A percentile compares a stretch with the other conserved stretches of the same genome.
Conservation (phyloP, 2,797 vertebrate species). For the Sebastes oblongus region DNA sequence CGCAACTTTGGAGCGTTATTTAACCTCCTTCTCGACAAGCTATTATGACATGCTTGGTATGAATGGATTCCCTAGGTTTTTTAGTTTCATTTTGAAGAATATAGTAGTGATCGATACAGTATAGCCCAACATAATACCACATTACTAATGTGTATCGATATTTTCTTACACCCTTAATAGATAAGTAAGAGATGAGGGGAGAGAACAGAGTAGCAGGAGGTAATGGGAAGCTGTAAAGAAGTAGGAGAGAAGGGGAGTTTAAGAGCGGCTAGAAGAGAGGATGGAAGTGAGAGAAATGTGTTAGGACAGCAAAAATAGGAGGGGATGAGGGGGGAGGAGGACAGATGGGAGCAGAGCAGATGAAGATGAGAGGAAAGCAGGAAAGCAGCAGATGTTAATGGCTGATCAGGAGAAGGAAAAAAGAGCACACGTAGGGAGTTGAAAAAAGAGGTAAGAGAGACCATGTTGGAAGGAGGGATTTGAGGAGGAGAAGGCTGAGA, state of each 20-base stretch:
- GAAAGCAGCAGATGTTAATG: conserved; percentile 17
- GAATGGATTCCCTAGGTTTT: no score
- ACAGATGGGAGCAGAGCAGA: conserved; percentile 4
- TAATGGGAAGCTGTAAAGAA: background rate
- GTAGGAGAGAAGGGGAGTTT: background rate
- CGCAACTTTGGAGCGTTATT: no score
- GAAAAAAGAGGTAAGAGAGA: background rate
- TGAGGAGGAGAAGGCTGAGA: conserved; percentile 8
- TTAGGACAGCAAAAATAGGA: background rate
- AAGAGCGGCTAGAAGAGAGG: background rate
- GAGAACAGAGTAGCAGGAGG: background rate
- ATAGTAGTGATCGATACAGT: no score
- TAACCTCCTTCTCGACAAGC: no score
- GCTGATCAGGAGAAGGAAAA: conserved; percentile 1
- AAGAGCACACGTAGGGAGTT: background rate
- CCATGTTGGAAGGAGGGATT: background rate
- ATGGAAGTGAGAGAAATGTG: background rate
- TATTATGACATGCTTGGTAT: no score
- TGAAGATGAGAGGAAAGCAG: conserved; percentile 22
- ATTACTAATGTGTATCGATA: no score
- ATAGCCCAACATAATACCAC: no score
- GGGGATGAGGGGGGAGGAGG: background rate
- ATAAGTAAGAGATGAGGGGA: background rate
- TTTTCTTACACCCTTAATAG: background rate
- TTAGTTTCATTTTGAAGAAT: no score